Conservation (phyloP, 2,888 invertebrate genomes). For the Athetis lepigone region DNA sequence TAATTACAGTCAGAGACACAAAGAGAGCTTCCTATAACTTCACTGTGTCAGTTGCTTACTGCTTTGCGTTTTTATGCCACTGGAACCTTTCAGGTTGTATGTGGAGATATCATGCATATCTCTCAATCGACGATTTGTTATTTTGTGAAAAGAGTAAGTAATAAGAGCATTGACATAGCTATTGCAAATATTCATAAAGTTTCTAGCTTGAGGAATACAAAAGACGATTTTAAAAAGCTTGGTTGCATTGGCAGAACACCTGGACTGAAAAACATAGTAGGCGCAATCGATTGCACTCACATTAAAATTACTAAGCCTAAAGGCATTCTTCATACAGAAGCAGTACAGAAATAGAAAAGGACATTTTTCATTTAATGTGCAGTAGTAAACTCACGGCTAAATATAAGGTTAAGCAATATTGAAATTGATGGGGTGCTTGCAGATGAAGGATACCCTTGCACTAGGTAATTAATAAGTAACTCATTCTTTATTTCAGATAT, state of each 20-base stretch:
- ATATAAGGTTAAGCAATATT: not conserved
- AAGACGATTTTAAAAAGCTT: constrained; percentile 3
- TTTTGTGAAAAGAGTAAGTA: constrained; percentile 3
- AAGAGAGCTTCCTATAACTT: constrained; percentile 8
- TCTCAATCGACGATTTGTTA: constrained; percentile 2
- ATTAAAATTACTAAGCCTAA: constrained; percentile 1
- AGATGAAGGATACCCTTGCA: constrained; percentile 4
- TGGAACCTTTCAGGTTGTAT: constrained; percentile 11
- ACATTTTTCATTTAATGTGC: constrained; percentile 2
- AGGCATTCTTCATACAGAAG: constrained; percentile 5
- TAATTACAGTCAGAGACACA: constrained; percentile 7
- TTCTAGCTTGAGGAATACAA: not conserved
- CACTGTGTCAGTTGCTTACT: constrained; percentile 9
- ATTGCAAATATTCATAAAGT: constrained; percentile 2
- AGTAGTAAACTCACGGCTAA: constrained; percentile 1
- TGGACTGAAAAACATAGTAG: constrained; percentile 3
- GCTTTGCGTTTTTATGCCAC: constrained; percentile 15
- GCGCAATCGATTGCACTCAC: constrained; percentile 1
- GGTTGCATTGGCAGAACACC: constrained; percentile 8
- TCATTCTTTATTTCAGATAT: constrained; percentile 5
- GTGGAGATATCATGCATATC: constrained; percentile 7
- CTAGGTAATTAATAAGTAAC: constrained; percentile 1
- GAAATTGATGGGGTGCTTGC: constrained; percentile 5
- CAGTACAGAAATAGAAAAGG: constrained; percentile 3
- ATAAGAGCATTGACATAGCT: not conserved